Percentiles rank a stretch among this genome's conserved stretches.
Evolutionary conservation across 1,140 invertebrate species (phyloP).

Genomic region (Meloidogyne chitwoodi): DNA sequence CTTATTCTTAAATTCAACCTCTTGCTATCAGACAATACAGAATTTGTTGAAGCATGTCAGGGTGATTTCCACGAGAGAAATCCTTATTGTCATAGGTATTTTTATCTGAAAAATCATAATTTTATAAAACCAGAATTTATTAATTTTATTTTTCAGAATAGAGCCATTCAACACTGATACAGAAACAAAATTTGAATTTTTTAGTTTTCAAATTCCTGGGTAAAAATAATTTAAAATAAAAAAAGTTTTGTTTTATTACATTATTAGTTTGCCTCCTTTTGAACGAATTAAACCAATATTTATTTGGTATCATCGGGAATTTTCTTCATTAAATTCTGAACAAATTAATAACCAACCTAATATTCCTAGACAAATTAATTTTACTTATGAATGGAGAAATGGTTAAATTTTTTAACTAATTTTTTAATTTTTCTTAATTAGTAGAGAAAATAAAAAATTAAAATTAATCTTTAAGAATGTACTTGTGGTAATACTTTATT

Average conservation of each 20-base stretch:
- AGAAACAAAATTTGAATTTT: neutral
- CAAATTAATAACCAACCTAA: neutral
- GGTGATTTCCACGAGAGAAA: slow-evolving; percentile 13
- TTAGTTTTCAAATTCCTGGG: neutral
- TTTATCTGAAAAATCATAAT: neutral
- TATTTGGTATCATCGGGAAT: slow-evolving; percentile 37
- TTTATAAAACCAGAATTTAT: neutral
- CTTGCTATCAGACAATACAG: neutral
- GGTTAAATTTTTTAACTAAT: slow-evolving; percentile 12
- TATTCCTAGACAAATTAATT: slow-evolving; percentile 14
- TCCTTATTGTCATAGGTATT: neutral
- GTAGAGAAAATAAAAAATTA: too few relatives aligned
- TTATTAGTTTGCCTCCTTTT: neutral
- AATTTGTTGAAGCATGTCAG: slow-evolving; percentile 31
- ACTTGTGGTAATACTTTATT: slow-evolving; percentile 22
- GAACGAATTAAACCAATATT: neutral
- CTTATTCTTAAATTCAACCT: slow-evolving; percentile 34
- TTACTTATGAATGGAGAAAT: slow-evolving; percentile 33
- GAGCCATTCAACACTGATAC: neutral
- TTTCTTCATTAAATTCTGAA: slow-evolving; percentile 10
- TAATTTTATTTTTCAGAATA: neutral
- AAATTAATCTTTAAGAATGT: slow-evolving; percentile 21
- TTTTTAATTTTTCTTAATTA: too few relatives aligned
- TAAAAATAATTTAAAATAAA: neutral
- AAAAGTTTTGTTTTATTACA: neutral